Evolutionary conservation across 2,113 vertebrate genomes (phyloP).

Genomic region (Vidua chalybeata): DNA sequence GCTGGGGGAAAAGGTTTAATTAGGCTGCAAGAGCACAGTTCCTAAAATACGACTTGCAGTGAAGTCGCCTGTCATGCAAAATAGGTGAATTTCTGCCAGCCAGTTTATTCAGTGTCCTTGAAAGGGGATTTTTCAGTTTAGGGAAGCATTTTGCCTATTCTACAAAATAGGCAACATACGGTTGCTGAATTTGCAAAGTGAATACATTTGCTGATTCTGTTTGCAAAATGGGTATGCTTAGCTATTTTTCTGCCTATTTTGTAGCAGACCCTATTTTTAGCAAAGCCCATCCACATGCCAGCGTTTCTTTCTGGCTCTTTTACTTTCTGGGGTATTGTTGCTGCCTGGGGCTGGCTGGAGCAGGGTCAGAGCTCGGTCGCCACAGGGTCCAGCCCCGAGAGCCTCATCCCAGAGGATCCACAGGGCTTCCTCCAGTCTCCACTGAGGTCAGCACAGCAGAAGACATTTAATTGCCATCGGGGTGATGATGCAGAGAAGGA

Average conservation of each 20-base stretch:
- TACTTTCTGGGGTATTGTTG: background rate
- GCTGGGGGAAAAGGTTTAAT: slow-evolving; percentile 33
- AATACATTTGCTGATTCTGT: slow-evolving; percentile 65
- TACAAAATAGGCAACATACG: slow-evolving; percentile 59
- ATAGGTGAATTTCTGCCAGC: slow-evolving; percentile 62
- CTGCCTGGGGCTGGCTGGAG: background rate
- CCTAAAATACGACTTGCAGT: slow-evolving; percentile 5
- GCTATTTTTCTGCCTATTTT: slow-evolving; percentile 65
- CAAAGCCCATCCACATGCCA: slow-evolving; percentile 35
- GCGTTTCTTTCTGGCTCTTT: background rate
- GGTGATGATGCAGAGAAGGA: background rate
- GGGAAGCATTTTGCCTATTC: slow-evolving; percentile 66
- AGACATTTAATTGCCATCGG: background rate
- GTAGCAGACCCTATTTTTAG: slow-evolving; percentile 62
- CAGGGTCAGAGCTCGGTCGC: background rate
- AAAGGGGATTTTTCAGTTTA: slow-evolving; percentile 69
- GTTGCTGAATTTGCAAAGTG: slow-evolving; percentile 69
- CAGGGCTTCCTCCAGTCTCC: background rate
- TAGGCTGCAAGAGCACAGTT: background rate
- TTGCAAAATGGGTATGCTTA: slow-evolving; percentile 58
- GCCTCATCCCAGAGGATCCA: background rate
- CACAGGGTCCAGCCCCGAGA: background rate
- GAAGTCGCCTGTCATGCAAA: slow-evolving; percentile 53
- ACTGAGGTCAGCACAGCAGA: background rate
- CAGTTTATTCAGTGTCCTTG: slow-evolving; percentile 59